Conservation (phyloP, 2,888 invertebrate genomes). For the Amorpha juglandis region DNA sequence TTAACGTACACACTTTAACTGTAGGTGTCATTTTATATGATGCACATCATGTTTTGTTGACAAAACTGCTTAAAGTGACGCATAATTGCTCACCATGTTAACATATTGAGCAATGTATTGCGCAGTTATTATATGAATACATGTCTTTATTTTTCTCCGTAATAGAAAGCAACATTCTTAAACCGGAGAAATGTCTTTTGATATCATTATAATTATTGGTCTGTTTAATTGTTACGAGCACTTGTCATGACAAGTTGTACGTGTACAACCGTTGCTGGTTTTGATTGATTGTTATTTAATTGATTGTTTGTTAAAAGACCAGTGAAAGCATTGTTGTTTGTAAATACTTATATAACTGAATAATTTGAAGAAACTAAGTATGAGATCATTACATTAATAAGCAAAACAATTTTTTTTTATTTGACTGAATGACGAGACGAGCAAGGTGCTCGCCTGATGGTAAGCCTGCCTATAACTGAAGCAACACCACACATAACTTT, state of each 20-base stretch:
- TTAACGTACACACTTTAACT: no score
- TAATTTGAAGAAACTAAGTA: background rate
- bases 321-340: constrained; percentile 13
- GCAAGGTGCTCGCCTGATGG: no score
- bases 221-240: background rate
- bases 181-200: constrained; percentile 26
- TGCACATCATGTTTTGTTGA: no score
- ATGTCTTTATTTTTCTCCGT: background rate
- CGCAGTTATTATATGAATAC: background rate
- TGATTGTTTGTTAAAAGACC: constrained; percentile 23
- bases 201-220: constrained; percentile 19
- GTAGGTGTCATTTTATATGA: no score
- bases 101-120: no score
- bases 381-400: no score
- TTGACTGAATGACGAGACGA: no score
- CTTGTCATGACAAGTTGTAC: constrained; percentile 12
- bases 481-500: no score
- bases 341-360: constrained; percentile 6
- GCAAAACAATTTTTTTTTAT: no score
- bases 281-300: constrained; percentile 30
- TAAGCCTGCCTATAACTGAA: no score
- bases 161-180: constrained; percentile 25
- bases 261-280: background rate
- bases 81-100: no score
- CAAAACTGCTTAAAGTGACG: no score